A percentile compares a stretch with the other conserved stretches of the same genome.
These are phyloP conservation scores for Meteorus cinctellus DNA, from an alignment of 2,888 invertebrate genomes.

Conservation along the genomic window DNA sequence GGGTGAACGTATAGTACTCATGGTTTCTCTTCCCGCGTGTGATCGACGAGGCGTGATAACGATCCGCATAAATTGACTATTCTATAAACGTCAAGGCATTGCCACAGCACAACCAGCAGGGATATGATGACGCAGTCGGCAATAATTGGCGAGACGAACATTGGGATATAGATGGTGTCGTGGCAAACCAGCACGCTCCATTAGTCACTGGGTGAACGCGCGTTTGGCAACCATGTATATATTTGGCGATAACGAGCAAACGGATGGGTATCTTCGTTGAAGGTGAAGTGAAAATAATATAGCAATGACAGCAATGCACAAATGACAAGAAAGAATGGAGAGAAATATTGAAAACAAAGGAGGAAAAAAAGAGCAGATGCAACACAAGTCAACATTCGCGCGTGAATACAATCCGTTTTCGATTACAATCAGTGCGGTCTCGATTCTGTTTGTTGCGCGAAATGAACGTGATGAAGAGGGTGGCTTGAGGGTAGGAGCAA, in stretches of 20 bases:
- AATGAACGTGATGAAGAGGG: constrained; percentile 35
- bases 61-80: constrained; percentile 69
- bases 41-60: constrained; percentile 65
- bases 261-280: constrained; percentile 21
- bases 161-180: constrained; percentile 41
- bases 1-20: constrained; percentile 34
- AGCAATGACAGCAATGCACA: constrained; percentile 21
- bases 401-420: constrained; percentile 42
- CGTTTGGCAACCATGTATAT: constrained; percentile 5
- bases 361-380: constrained; percentile 17
- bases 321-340: background rate
- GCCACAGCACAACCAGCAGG: constrained; percentile 48
- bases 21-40: constrained; percentile 51
- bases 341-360: constrained; percentile 25
- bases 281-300: constrained; percentile 6
- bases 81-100: constrained; percentile 61
- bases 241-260: constrained; percentile 24
- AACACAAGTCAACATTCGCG: constrained; percentile 29
- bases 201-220: constrained; percentile 18
- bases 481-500: constrained; percentile 21
- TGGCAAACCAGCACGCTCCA: constrained; percentile 29
- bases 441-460: constrained; percentile 39
- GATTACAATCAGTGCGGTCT: constrained; percentile 40
- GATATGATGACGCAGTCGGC: constrained; percentile 52
- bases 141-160: constrained; percentile 54